Evolutionary conservation across 1,140 invertebrate species (phyloP).

Genomic region (Cheumatopsyche charites): DNA sequence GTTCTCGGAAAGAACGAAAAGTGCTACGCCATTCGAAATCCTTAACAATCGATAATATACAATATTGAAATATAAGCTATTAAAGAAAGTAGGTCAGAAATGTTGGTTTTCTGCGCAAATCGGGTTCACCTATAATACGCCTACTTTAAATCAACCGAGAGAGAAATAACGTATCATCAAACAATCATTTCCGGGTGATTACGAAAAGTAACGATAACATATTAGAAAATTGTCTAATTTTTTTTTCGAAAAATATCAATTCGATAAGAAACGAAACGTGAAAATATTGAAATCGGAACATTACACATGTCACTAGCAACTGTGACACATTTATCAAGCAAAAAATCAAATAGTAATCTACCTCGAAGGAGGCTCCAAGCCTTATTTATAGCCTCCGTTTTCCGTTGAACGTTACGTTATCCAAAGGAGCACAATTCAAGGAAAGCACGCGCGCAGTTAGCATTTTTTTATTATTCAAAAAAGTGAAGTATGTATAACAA

Average conservation of each 20-base stretch:
- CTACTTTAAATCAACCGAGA: neutral
- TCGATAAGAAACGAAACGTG: slow-evolving; percentile 6
- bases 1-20: too few relatives aligned
- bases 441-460: slow-evolving; percentile 15
- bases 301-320: slow-evolving; percentile 41
- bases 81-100: neutral
- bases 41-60: too few relatives aligned
- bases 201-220: slow-evolving; percentile 12
- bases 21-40: too few relatives aligned
- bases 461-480: neutral
- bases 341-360: slow-evolving; percentile 47
- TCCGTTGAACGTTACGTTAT: slow-evolving; percentile 16
- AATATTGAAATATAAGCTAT: too few relatives aligned
- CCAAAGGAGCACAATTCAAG: neutral
- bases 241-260: slow-evolving; percentile 19
- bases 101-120: neutral
- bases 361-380: slow-evolving; percentile 32
- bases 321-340: slow-evolving; percentile 46
- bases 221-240: neutral
- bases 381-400: slow-evolving; percentile 32
- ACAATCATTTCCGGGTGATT: neutral
- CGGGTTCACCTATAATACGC: neutral
- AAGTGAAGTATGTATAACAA: too few relatives aligned
- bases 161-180: too few relatives aligned
- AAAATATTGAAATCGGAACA: slow-evolving; percentile 37